phyloP scores from a whole-genome alignment of 2,113 vertebrate species.

The Datnioides undecimradiatus region DNA sequence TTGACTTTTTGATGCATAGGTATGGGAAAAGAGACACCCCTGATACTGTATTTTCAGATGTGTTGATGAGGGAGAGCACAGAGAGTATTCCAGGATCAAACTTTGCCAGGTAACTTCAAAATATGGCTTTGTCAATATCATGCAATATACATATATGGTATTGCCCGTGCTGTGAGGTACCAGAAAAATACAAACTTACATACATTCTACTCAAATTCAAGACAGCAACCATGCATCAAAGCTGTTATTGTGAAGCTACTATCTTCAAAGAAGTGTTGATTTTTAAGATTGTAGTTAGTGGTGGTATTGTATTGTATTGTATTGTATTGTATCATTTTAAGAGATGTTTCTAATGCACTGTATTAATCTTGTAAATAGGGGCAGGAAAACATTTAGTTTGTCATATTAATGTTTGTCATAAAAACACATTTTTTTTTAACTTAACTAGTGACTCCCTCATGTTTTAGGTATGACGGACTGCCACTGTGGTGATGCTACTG shows the following conservation, averaged over 20 bases:
- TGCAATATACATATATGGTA: neutral
- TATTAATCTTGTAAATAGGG: neutral
- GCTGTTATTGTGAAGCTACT: neutral
- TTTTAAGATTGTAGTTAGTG: neutral
- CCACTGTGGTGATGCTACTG: conserved; percentile 69
- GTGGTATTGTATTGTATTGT: neutral
- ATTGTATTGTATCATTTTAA: neutral
- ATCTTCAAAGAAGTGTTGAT: neutral
- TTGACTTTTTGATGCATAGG: conserved; percentile 74
- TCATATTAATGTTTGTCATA: neutral
- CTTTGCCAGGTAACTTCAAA: conserved; percentile 59
- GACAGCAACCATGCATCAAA: neutral
- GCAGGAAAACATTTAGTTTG: neutral
- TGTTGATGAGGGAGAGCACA: conserved; percentile 90
- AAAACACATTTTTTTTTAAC: neutral
- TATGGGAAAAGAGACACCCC: conserved; percentile 94
- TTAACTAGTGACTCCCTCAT: conserved; percentile 1
- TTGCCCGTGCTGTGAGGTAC: neutral
- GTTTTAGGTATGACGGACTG: conserved; percentile 71
- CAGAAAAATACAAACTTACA: neutral
- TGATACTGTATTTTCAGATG: conserved; percentile 91
- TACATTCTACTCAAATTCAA: neutral
- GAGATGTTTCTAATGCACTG: neutral
- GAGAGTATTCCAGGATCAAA: conserved; percentile 85
- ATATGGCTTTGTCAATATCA: neutral